Percentiles rank a stretch among this genome's conserved stretches.
These are phyloP conservation scores for Camponotus pennsylvanicus DNA, from an alignment of 1,140 invertebrate genomes.

Conservation along the genomic window DNA sequence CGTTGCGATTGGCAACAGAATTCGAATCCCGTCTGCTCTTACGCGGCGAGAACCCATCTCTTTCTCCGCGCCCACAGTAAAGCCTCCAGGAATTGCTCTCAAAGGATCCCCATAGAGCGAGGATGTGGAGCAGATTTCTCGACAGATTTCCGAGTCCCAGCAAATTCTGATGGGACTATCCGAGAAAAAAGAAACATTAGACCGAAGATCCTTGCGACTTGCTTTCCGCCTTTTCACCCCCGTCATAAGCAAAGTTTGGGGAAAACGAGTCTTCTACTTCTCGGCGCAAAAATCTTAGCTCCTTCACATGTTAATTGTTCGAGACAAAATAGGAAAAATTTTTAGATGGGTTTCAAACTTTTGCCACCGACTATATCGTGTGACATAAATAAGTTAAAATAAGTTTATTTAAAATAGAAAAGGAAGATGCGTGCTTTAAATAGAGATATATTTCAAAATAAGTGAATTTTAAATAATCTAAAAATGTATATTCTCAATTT, in stretches of 20 bases:
- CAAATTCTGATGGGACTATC: conserved; percentile 48
- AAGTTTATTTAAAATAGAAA: no score
- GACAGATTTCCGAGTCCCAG: conserved; percentile 46
- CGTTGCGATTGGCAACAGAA: conserved; percentile 71
- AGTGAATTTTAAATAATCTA: not conserved
- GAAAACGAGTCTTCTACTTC: conserved; percentile 2
- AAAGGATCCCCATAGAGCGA: conserved; percentile 33
- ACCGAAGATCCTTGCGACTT: conserved; percentile 16
- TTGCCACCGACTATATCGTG: not conserved
- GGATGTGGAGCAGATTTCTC: conserved; percentile 20
- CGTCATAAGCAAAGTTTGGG: conserved; percentile 24
- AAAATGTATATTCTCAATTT: conserved; percentile 23
- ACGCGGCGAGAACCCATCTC: conserved; percentile 69
- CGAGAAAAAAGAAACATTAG: conserved; percentile 17
- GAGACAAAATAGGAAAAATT: not conserved
- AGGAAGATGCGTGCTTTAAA: no score
- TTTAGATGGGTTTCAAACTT: not conserved
- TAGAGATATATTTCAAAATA: not conserved
- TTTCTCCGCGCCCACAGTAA: conserved; percentile 54
- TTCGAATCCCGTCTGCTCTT: conserved; percentile 71
- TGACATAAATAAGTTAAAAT: not conserved
- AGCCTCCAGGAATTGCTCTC: conserved; percentile 62
- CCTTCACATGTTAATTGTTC: not conserved
- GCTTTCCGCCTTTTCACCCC: conserved; percentile 11
- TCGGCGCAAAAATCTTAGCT: not conserved